Conservation (phyloP, 2,113 vertebrate species). For the Myocastor coypus region DNA sequence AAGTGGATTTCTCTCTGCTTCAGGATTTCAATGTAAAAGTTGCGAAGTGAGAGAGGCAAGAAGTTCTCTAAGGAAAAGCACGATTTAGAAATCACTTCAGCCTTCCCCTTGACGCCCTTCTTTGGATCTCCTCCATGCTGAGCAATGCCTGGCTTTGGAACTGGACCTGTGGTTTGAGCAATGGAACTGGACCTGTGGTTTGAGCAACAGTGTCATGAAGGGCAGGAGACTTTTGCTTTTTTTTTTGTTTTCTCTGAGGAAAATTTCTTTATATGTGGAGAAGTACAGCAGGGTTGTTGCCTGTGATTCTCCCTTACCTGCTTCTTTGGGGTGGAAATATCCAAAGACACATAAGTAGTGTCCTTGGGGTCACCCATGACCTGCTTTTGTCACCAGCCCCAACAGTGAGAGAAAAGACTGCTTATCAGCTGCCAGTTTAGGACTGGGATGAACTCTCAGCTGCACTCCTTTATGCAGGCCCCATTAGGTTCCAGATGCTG, state of each 20-base stretch:
- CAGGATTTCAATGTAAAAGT: background rate
- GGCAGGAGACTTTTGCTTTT: background rate
- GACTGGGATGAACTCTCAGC: background rate
- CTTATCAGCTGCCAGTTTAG: background rate
- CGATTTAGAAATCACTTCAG: background rate
- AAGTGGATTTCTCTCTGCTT: background rate
- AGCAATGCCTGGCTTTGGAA: background rate
- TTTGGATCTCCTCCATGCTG: accelerated
- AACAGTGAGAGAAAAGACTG: background rate
- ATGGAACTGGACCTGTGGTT: background rate
- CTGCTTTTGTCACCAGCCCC: background rate
- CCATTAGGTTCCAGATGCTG: constrained; percentile 23
- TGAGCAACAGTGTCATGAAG: background rate
- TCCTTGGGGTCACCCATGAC: background rate
- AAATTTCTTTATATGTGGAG: background rate
- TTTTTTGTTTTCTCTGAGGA: background rate
- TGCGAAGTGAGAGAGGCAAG: background rate
- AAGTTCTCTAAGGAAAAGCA: background rate
- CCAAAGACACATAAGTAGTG: background rate
- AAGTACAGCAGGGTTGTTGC: background rate
- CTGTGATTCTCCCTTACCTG: background rate
- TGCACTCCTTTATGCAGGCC: background rate
- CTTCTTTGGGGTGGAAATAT: background rate
- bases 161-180: too few relatives aligned
- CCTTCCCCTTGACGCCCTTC: background rate